Conservation (phyloP, 2,113 vertebrate genomes). For the Pseudorhombus dupliciocellatus region DNA sequence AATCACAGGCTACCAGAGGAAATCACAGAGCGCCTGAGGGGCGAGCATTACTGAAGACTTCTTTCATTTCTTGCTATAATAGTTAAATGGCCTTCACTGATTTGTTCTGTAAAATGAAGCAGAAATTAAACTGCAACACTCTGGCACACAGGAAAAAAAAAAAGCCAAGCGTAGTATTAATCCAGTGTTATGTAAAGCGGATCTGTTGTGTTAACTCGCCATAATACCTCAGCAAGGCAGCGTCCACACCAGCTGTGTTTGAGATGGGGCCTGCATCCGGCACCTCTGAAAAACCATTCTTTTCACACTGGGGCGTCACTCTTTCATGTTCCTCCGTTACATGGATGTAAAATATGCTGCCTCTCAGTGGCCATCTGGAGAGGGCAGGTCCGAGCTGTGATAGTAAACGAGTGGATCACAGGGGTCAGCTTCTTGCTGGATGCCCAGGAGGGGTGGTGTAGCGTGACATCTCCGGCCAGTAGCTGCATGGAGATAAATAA, state of each 20-base stretch:
- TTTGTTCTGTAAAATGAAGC: constrained; percentile 47
- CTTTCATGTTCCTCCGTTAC: constrained; percentile 71
- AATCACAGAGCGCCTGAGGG: constrained; percentile 22
- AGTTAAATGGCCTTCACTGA: constrained; percentile 32
- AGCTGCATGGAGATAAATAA: constrained; percentile 1
- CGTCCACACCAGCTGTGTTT: constrained; percentile 76
- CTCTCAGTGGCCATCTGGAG: constrained; percentile 65
- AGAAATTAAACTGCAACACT: constrained; percentile 1
- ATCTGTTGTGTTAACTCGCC: constrained; percentile 45
- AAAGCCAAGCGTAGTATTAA: constrained; percentile 14
- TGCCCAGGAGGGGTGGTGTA: constrained; percentile 43
- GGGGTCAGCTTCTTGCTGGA: constrained; percentile 56
- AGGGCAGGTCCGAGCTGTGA: constrained; percentile 44
- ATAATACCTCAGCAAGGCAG: constrained; percentile 56
- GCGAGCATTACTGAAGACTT: constrained; percentile 24
- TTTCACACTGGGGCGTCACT: constrained; percentile 73
- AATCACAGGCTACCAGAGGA: constrained; percentile 16
- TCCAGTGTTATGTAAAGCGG: constrained; percentile 42
- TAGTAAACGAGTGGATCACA: constrained; percentile 50
- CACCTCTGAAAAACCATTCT: constrained; percentile 63
- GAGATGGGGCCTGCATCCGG: constrained; percentile 67
- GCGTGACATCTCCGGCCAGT: constrained; percentile 28
- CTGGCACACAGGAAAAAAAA: neutral
- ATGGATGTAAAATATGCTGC: constrained; percentile 69
- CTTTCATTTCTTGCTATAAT: constrained; percentile 38